These are phyloP conservation scores for Aspiorhynchus laticeps DNA, from an alignment of 2,113 vertebrate genomes.

Conservation along the genomic window DNA sequence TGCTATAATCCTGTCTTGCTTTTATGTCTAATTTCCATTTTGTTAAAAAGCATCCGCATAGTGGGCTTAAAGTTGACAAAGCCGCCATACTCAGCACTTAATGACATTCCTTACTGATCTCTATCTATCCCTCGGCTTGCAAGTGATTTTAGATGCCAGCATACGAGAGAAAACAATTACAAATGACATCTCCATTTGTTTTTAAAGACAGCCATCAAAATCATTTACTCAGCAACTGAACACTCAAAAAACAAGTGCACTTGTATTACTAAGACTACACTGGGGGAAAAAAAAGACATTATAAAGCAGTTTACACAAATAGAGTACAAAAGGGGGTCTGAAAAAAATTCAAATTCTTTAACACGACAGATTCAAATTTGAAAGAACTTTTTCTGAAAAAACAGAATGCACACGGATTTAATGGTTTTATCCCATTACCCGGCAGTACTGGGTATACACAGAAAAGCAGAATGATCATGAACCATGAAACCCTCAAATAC, in stretches of 20 bases:
- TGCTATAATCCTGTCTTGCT: slow-evolving; percentile 21
- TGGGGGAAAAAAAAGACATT: background rate
- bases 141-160: background rate
- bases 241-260: background rate
- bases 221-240: background rate
- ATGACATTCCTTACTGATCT: background rate
- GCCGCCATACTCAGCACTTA: background rate
- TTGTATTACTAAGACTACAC: background rate
- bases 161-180: slow-evolving; percentile 12
- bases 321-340: background rate
- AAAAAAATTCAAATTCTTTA: background rate
- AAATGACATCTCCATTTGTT: background rate
- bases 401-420: background rate
- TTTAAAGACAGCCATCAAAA: slow-evolving; percentile 2
- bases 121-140: background rate
- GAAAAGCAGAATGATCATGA: slow-evolving; percentile 3
- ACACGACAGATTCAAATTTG: background rate
- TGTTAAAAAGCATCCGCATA: background rate
- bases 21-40: slow-evolving; percentile 16
- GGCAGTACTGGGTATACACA: background rate
- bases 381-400: background rate
- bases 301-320: background rate
- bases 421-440: background rate
- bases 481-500: slow-evolving; percentile 1
- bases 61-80: background rate